Conservation (phyloP, 1,140 invertebrate genomes). For the Diachasma alloeum region DNA sequence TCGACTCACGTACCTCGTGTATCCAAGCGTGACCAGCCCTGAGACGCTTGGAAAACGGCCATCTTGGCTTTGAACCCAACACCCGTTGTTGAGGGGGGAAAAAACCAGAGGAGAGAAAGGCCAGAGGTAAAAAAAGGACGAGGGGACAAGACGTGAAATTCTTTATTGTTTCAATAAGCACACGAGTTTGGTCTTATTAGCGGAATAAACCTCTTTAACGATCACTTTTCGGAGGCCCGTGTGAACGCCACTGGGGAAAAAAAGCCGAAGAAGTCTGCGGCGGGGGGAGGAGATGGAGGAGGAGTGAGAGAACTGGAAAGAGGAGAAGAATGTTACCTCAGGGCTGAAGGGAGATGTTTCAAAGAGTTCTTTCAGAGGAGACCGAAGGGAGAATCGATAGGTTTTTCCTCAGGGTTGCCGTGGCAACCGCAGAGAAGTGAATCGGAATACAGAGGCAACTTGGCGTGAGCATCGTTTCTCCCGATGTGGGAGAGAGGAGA, state of each 20-base stretch:
- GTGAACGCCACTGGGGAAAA: constrained; percentile 34
- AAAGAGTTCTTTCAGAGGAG: constrained; percentile 56
- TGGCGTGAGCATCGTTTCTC: constrained; percentile 47
- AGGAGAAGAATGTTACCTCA: not conserved
- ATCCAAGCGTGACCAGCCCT: constrained; percentile 43
- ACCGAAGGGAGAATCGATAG: constrained; percentile 65
- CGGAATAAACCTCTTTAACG: constrained; percentile 66
- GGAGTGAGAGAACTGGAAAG: constrained; percentile 16
- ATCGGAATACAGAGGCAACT: constrained; percentile 46
- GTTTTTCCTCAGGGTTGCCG: constrained; percentile 64
- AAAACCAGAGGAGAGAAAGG: not conserved
- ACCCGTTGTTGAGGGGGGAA: not conserved
- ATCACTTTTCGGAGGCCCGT: constrained; percentile 36
- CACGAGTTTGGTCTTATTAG: constrained; percentile 63
- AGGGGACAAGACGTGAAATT: constrained; percentile 44
- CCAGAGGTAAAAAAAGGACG: not conserved
- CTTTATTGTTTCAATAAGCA: constrained; percentile 68
- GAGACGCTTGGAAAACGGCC: constrained; percentile 31
- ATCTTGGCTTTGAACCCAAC: constrained; percentile 35
- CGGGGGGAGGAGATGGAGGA: constrained; percentile 18
- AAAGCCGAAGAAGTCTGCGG: not conserved
- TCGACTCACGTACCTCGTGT: constrained; percentile 50
- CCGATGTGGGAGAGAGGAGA: not conserved
- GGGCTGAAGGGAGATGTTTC: constrained; percentile 46
- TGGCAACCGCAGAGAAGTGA: constrained; percentile 60